These are phyloP conservation scores for Montipora sp. DNA, from an alignment of 64 coral and sea anemone genomes.

Conservation along the genomic window DNA sequence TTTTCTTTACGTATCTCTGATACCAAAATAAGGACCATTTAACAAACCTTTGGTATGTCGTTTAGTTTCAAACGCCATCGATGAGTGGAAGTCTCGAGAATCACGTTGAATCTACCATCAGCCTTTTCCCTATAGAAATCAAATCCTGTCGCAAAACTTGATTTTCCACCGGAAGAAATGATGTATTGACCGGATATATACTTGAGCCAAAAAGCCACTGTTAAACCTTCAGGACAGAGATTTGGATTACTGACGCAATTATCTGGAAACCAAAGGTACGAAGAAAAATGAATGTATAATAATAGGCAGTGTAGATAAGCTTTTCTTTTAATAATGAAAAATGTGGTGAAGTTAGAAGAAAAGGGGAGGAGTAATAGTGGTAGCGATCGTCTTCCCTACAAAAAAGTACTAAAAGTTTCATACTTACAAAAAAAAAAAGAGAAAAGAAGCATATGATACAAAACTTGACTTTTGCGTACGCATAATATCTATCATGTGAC, in stretches of 20 bases:
- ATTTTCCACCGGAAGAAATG: slow-evolving; percentile 89
- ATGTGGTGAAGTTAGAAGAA: no score
- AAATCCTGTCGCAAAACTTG: slow-evolving; percentile 80
- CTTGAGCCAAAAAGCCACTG: slow-evolving; percentile 80
- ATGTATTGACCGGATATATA: slow-evolving; percentile 78
- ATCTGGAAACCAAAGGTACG: slow-evolving; percentile 7
- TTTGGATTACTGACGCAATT: slow-evolving; percentile 76
- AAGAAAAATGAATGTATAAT: neutral
- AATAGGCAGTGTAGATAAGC: no score
- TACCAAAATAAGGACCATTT: neutral
- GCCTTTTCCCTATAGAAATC: slow-evolving; percentile 70
- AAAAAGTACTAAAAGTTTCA: no score
- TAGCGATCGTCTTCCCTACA: no score
- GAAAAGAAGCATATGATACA: no score
- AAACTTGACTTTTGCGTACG: no score
- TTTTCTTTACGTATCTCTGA: neutral
- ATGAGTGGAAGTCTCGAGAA: slow-evolving; percentile 62
- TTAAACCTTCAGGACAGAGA: slow-evolving; percentile 62
- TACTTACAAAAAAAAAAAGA: no score
- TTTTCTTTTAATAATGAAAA: no score
- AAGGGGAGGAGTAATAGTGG: no score
- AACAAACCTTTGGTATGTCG: slow-evolving; percentile 53
- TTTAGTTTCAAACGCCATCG: slow-evolving; percentile 73
- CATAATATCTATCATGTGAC: slow-evolving; percentile 12
- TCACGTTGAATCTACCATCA: slow-evolving; percentile 45